phyloP scores from a whole-genome alignment of 1,140 invertebrate species.

The Micrasema minimum region DNA sequence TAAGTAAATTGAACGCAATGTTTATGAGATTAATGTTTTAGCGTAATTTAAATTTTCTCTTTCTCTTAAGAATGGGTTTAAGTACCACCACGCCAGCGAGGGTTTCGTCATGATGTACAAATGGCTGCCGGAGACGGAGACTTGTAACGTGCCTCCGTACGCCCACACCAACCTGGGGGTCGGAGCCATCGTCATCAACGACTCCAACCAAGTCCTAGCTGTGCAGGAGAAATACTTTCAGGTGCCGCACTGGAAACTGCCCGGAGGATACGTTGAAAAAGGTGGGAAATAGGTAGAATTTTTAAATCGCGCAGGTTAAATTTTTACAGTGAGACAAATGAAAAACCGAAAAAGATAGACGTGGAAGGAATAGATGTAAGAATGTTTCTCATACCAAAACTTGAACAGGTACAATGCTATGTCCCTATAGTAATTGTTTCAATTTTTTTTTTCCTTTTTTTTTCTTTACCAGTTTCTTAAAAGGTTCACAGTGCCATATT shows the following conservation, averaged over 20 bases:
- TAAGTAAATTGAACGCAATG: too few species aligned
- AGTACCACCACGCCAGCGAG: slow-evolving; percentile 86
- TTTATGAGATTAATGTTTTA: too few species aligned
- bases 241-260: slow-evolving; percentile 85
- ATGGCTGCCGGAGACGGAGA: slow-evolving; percentile 78
- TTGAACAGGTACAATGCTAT: too few species aligned
- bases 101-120: slow-evolving; percentile 82
- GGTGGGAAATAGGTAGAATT: slow-evolving; percentile 66
- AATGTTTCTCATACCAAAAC: too few species aligned
- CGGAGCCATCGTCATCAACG: slow-evolving; percentile 87
- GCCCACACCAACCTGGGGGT: slow-evolving; percentile 89
- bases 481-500: too few species aligned
- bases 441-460: too few species aligned
- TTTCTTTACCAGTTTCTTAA: too few species aligned
- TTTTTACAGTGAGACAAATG: too few species aligned
- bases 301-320: too few species aligned
- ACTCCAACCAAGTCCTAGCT: slow-evolving; percentile 78
- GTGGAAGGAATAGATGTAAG: too few species aligned
- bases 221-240: slow-evolving; percentile 80
- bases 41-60: not conserved
- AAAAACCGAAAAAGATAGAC: too few species aligned
- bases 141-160: slow-evolving; percentile 79
- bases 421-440: too few species aligned
- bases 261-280: slow-evolving; percentile 90
- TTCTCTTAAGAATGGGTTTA: slow-evolving; percentile 77